Evolutionary conservation across 2,113 vertebrate species (phyloP).

Genomic region (Xiphophorus hellerii): DNA sequence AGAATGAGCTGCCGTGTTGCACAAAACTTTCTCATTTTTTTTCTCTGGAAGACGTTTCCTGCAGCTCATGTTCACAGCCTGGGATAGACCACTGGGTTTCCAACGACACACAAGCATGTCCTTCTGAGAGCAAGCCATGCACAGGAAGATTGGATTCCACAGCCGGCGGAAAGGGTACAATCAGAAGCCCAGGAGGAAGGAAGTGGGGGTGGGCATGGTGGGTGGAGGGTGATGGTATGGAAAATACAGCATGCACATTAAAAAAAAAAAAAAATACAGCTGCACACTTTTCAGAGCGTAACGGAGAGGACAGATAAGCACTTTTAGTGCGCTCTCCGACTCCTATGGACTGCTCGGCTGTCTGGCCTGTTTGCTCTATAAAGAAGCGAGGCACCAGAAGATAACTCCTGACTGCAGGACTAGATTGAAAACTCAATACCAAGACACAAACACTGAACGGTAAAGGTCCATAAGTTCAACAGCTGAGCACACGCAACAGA

Average conservation of each 20-base stretch:
- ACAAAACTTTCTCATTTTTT: neutral
- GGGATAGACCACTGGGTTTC: neutral
- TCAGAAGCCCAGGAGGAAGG: conserved; percentile 29
- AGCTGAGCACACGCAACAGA: conserved; percentile 14
- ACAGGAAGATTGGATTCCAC: conserved; percentile 64
- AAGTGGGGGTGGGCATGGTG: conserved; percentile 6
- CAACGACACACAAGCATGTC: conserved; percentile 26
- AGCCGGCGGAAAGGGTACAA: conserved; percentile 52
- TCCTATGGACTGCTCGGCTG: conserved; percentile 46
- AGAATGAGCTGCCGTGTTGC: neutral
- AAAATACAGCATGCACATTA: conserved; percentile 47
- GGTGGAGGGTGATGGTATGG: conserved; percentile 52
- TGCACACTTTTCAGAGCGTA: conserved; percentile 60
- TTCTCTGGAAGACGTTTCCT: conserved; percentile 1
- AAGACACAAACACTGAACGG: conserved; percentile 3
- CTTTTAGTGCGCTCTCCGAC: conserved; percentile 41
- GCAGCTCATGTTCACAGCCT: conserved; percentile 23
- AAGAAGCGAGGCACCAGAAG: conserved; percentile 38
- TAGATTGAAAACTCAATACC: conserved; percentile 3
- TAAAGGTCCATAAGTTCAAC: conserved; percentile 17
- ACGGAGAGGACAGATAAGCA: conserved; percentile 54
- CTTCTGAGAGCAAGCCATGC: conserved; percentile 46
- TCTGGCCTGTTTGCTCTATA: neutral
- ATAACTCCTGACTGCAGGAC: conserved; percentile 29
- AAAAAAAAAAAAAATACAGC: neutral